Base-by-base conservation (phyloP, 2,113 vertebrate species). In the Hipposideros armiger region DNA sequence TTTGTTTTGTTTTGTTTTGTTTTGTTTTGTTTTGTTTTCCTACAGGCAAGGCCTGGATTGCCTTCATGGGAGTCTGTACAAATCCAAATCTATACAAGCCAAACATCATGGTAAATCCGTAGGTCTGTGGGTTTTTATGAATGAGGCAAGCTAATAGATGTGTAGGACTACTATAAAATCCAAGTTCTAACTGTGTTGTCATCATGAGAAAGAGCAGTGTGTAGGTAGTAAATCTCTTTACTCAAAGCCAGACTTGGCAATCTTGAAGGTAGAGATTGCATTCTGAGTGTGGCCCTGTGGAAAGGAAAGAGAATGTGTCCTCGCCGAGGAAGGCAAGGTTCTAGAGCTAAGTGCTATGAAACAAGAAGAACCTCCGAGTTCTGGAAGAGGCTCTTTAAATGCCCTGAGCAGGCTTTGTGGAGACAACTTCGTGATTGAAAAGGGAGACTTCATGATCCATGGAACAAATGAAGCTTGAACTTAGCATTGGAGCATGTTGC, bases 401-500 rank as follows among this genome's bases (percentile, higher is more conserved):
- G 82, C 94, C 96, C 80, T 95, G 97, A 80, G 86, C 94, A 96
- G 95, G 91, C 90, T 97, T 97, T 94, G 96, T 93, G 54, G 96
- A 97, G 95, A 91, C 81, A 90, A 84, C 98, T 97, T 98, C 82
- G 13, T 98, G 97, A 97, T 97, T 97, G 96, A 97, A 97, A 95
- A 97, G 32, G 96, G 95, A 98, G 98, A 95, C 95, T 96, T 98
- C 95, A 97, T 92, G 97, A 64, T 96, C 96, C 66, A 11, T 93
- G 0, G 80, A 95, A 93, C 66, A 97, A 97, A 96, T 91, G 95
- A 97, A 97, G 72, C 94, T 90, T 0, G 97, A 98, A 94, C 90
- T 97, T 93, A 90, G 82, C 97, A 73, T 89, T 89, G 80, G 94
- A 98, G 87, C 95, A 36, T 78, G 83, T 69, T 92, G 78, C 91